These are phyloP conservation scores for Pectinophora gossypiella DNA, from an alignment of 1,140 invertebrate species.

Conservation along the genomic window DNA sequence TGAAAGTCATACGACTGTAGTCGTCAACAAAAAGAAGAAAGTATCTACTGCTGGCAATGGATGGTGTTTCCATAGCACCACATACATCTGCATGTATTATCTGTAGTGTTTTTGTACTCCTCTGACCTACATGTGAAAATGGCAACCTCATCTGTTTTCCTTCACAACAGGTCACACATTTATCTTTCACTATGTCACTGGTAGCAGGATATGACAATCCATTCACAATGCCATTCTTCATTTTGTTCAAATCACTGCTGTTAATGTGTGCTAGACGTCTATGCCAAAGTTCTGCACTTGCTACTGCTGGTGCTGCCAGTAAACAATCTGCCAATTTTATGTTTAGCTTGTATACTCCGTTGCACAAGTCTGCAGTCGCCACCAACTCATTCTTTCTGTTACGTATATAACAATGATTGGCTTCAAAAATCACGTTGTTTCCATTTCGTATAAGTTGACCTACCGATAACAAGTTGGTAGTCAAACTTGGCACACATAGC, in stretches of 20 bases:
- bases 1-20: slow-evolving; percentile 28
- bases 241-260: slow-evolving; percentile 14
- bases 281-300: slow-evolving; percentile 21
- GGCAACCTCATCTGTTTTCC: slow-evolving; percentile 27
- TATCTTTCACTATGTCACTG: slow-evolving; percentile 11
- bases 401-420: background rate
- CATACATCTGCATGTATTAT: slow-evolving; percentile 53
- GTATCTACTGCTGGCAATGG: slow-evolving; percentile 37
- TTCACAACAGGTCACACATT: slow-evolving; percentile 24
- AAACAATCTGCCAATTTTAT: slow-evolving; percentile 4
- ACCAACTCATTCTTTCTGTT: background rate
- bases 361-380: slow-evolving; percentile 13
- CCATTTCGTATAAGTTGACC: slow-evolving; percentile 33
- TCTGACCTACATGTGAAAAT: slow-evolving; percentile 19
- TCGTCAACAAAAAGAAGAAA: slow-evolving; percentile 52
- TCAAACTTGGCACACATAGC: slow-evolving; percentile 29
- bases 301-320: slow-evolving; percentile 15
- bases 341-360: slow-evolving; percentile 25
- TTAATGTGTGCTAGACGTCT: slow-evolving; percentile 34
- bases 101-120: slow-evolving; percentile 22
- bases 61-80: slow-evolving; percentile 46
- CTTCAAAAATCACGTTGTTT: slow-evolving; percentile 24
- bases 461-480: slow-evolving; percentile 28
- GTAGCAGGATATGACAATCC: slow-evolving; percentile 20
- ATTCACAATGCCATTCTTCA: slow-evolving; percentile 23